Percentiles rank a stretch among this genome's conserved stretches.
These are phyloP conservation scores for Polylopha cassiicola DNA, from an alignment of 2,888 invertebrate species.

Conservation along the genomic window DNA sequence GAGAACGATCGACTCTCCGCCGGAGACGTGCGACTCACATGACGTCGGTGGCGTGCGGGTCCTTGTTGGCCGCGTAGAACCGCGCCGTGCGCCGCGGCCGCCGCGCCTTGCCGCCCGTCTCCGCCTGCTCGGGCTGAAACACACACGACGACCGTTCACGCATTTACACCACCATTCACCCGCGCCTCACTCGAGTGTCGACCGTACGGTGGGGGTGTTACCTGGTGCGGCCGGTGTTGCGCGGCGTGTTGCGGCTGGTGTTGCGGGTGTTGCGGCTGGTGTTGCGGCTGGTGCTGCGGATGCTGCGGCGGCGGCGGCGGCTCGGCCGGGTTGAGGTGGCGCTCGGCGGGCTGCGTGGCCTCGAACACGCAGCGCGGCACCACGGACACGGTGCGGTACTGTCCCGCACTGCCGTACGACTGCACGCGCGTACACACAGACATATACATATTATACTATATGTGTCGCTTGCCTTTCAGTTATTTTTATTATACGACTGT, in stretches of 20 bases:
- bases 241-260: no score
- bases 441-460: background rate
- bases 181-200: background rate
- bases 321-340: constrained; percentile 83
- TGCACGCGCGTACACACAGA: constrained; percentile 24
- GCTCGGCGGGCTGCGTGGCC: constrained; percentile 81
- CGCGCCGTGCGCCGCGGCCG: constrained; percentile 82
- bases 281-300: constrained; percentile 36
- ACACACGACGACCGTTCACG: constrained; percentile 40
- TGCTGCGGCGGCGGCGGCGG: constrained; percentile 89
- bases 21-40: no score
- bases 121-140: constrained; percentile 32
- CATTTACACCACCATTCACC: no score
- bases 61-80: constrained; percentile 97
- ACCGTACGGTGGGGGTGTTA: background rate
- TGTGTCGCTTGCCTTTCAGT: no score
- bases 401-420: constrained; percentile 50
- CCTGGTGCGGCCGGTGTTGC: background rate
- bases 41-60: constrained; percentile 75
- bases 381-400: constrained; percentile 90
- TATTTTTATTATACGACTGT: no score
- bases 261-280: background rate
- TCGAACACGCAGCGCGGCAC: constrained; percentile 93
- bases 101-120: constrained; percentile 37
- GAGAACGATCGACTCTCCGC: no score